phyloP scores from a whole-genome alignment of 2,888 invertebrate genomes.

The Oasisia sp. region DNA sequence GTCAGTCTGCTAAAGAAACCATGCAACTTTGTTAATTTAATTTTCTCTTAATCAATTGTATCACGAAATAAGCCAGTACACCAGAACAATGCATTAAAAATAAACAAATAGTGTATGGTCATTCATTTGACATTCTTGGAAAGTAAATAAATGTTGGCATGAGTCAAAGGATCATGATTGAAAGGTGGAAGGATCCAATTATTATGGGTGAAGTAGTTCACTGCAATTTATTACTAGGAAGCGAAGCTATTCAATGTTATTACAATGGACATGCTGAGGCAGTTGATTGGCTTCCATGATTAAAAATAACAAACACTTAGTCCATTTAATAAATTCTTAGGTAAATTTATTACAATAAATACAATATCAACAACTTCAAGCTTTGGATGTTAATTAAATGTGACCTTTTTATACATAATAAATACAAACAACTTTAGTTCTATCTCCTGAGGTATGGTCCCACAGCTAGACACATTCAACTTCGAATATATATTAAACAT shows the following conservation, averaged over 20 bases:
- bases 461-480: too few relatives aligned
- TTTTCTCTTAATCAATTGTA: too few relatives aligned
- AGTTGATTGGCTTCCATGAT: neutral
- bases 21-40: too few relatives aligned
- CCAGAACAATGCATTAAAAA: too few relatives aligned
- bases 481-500: neutral
- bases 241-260: neutral
- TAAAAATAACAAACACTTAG: neutral
- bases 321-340: neutral
- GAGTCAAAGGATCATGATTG: too few relatives aligned
- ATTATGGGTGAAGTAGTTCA: neutral
- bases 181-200: too few relatives aligned
- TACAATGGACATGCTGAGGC: neutral
- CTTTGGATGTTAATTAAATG: neutral
- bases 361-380: neutral
- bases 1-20: too few relatives aligned
- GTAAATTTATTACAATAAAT: neutral
- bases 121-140: too few relatives aligned
- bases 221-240: neutral
- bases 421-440: neutral
- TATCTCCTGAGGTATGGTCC: neutral
- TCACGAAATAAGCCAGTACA: too few relatives aligned
- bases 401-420: neutral
- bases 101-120: too few relatives aligned
- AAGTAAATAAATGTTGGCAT: too few relatives aligned